Percentiles rank a stretch among this genome's conserved stretches.
These are phyloP conservation scores for Drosophila lacicola DNA, from an alignment of 2,888 invertebrate genomes.

Conservation along the genomic window DNA sequence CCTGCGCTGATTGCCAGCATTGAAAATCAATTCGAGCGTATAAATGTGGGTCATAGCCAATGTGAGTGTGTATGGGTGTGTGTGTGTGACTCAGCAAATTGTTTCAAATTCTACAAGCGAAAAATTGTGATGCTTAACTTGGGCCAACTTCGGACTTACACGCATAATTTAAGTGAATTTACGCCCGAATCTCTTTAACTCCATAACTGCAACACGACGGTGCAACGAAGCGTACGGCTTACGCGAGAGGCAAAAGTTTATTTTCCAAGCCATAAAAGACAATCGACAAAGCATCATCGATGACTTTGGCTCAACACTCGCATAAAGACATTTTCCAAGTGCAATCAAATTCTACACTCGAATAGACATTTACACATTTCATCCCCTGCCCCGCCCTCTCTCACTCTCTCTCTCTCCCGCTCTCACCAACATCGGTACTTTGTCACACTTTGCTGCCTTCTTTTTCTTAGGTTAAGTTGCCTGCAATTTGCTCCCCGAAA, in stretches of 20 bases:
- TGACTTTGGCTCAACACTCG: conserved; percentile 64
- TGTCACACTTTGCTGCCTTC: conserved; percentile 69
- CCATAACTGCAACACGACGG: conserved; percentile 34
- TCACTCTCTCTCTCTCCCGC: neutral
- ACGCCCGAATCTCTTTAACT: conserved; percentile 69
- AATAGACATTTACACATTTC: conserved; percentile 71
- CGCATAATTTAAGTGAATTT: conserved; percentile 77
- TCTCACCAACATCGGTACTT: conserved; percentile 48
- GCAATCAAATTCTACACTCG: conserved; percentile 83
- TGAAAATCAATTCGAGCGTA: conserved; percentile 76
- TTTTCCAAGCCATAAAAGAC: conserved; percentile 82
- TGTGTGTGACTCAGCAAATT: conserved; percentile 70
- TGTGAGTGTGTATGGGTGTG: conserved; percentile 12
- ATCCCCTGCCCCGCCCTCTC: neutral
- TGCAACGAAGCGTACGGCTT: conserved; percentile 65
- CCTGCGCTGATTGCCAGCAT: conserved; percentile 72
- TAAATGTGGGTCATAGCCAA: conserved; percentile 73
- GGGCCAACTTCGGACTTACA: conserved; percentile 44
- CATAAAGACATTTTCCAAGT: conserved; percentile 80
- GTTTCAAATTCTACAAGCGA: conserved; percentile 41
- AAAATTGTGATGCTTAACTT: conserved; percentile 16
- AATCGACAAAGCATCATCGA: conserved; percentile 72
- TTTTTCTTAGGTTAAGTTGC: conserved; percentile 29
- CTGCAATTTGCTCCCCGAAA: conserved; percentile 49
- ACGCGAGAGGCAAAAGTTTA: conserved; percentile 69